Percentiles rank a stretch among this genome's conserved stretches.
These are phyloP conservation scores for Poecile montanus DNA, from an alignment of 2,797 vertebrate genomes.

Conservation along the genomic window DNA sequence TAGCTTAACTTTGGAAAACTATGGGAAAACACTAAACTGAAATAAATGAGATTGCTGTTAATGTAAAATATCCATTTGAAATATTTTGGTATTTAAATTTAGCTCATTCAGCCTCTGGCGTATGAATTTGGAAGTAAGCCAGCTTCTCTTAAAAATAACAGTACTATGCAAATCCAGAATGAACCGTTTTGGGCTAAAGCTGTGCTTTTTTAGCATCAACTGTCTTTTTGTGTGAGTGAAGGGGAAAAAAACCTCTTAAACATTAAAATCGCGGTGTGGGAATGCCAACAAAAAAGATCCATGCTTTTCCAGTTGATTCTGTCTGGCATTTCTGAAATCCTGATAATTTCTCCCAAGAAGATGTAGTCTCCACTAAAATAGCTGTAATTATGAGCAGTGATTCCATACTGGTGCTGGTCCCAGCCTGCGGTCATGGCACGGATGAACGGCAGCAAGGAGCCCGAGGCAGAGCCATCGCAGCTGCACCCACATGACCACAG, in stretches of 20 bases:
- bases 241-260: background rate
- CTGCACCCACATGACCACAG: fast-evolving
- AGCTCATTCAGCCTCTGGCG: background rate
- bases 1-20: slow-evolving; percentile 45
- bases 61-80: slow-evolving; percentile 31
- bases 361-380: background rate
- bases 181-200: background rate
- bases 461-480: fast-evolving
- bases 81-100: slow-evolving; percentile 22
- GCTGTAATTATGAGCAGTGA: background rate
- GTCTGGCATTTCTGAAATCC: background rate
- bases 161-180: background rate
- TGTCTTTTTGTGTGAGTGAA: background rate
- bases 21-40: slow-evolving; percentile 28
- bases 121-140: background rate
- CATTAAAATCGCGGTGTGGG: background rate
- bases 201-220: background rate
- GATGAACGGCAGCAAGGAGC: background rate
- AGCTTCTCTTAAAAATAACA: background rate
- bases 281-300: background rate
- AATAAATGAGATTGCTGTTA: slow-evolving; percentile 29
- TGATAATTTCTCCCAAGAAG: background rate
- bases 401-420: background rate
- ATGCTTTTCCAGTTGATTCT: background rate
- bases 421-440: background rate